phyloP scores from a whole-genome alignment of 2,113 vertebrate genomes.

The Cichladusa arquata region DNA sequence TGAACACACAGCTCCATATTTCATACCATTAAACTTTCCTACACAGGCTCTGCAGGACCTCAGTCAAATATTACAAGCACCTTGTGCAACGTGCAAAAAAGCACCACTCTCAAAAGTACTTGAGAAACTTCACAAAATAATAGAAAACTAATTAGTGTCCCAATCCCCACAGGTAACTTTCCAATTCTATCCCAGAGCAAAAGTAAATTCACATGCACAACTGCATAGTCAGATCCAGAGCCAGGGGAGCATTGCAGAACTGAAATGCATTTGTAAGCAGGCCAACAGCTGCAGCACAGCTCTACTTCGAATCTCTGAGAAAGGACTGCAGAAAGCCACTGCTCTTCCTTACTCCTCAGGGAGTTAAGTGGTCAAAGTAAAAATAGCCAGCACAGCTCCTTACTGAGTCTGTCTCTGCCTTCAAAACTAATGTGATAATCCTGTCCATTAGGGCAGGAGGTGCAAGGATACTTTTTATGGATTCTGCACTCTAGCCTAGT shows the following conservation, averaged over 20 bases:
- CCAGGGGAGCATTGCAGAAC: neutral
- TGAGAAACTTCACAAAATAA: neutral
- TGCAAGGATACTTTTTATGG: neutral
- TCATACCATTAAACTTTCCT: fast-evolving
- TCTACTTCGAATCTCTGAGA: neutral
- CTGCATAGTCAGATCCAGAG: neutral
- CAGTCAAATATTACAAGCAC: neutral
- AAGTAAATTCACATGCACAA: neutral
- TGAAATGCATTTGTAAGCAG: neutral
- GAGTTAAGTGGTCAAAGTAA: neutral
- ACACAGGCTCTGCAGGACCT: neutral
- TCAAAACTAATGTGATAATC: neutral
- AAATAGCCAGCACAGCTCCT: neutral
- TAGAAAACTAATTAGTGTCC: neutral
- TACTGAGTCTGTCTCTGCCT: neutral
- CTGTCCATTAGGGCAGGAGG: neutral
- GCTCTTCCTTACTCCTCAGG: neutral
- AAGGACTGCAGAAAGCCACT: neutral
- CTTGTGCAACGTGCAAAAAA: neutral
- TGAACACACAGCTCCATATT: neutral
- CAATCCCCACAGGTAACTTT: neutral
- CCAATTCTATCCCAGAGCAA: neutral
- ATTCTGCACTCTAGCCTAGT: neutral
- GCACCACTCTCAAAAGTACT: neutral
- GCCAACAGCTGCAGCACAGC: neutral